These are phyloP conservation scores for Epizoanthus fatuus DNA, from an alignment of 92 coral and sea anemone species.

Conservation along the genomic window DNA sequence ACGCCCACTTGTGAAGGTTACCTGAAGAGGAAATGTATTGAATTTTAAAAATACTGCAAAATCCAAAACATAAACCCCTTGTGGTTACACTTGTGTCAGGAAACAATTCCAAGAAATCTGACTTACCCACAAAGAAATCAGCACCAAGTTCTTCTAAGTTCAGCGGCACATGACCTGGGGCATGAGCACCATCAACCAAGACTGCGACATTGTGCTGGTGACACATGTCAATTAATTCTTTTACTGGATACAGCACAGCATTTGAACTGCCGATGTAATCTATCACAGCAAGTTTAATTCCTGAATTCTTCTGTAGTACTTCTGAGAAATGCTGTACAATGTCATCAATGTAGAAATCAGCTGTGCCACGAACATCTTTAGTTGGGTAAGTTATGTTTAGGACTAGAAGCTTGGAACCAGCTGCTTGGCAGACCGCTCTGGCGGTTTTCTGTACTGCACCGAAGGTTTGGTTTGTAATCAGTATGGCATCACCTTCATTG, in stretches of 20 bases:
- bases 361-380: constrained; percentile 70
- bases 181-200: constrained; percentile 90
- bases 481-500: constrained; percentile 75
- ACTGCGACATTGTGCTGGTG: constrained; percentile 78
- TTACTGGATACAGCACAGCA: constrained; percentile 80
- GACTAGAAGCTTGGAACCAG: constrained; percentile 80
- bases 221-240: constrained; percentile 76
- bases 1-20: constrained; percentile 87
- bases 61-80: too few relatives aligned
- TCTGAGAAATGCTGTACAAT: constrained; percentile 76
- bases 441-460: constrained; percentile 77
- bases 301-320: constrained; percentile 78
- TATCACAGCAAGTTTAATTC: constrained; percentile 72
- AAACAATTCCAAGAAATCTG: background rate
- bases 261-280: constrained; percentile 83
- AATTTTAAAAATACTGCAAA: too few relatives aligned
- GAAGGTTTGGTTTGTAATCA: constrained; percentile 83
- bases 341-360: constrained; percentile 71
- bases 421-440: constrained; percentile 71
- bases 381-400: constrained; percentile 83
- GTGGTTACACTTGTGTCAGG: too few relatives aligned
- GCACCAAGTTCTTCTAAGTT: constrained; percentile 85
- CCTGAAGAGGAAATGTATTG: constrained; percentile 41
- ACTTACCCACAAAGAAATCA: constrained; percentile 88
- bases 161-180: constrained; percentile 87